A percentile compares a stretch with the other conserved stretches of the same genome.
Conservation (phyloP, 2,888 invertebrate genomes). For the Mamestra brassicae region DNA sequence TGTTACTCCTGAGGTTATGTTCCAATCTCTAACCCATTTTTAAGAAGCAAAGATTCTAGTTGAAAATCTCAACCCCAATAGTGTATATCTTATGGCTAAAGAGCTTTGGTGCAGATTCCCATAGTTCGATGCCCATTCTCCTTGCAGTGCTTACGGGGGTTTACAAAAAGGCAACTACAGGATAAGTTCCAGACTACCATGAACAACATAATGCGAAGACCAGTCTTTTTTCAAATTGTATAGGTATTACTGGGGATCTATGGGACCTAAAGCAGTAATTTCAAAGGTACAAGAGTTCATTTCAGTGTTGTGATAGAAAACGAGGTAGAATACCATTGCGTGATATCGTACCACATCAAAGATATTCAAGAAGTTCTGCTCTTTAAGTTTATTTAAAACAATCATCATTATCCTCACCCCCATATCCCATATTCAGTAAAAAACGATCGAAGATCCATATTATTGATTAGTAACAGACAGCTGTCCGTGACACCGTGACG, state of each 20-base stretch:
- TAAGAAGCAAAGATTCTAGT: background rate
- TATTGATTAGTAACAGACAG: slow-evolving; percentile 40
- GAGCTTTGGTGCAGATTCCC: background rate
- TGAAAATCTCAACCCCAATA: background rate
- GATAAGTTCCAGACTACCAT: background rate
- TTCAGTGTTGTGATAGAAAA: too few relatives aligned
- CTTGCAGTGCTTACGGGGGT: background rate
- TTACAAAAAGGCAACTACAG: background rate
- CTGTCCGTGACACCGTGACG: slow-evolving; percentile 28
- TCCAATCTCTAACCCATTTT: too few relatives aligned
- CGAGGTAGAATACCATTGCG: too few relatives aligned
- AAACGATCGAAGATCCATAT: background rate
- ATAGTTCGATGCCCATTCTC: background rate
- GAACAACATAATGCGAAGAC: too few relatives aligned
- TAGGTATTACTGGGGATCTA: too few relatives aligned
- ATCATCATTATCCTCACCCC: background rate
- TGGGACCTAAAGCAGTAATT: too few relatives aligned
- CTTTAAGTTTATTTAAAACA: background rate
- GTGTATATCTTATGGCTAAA: background rate
- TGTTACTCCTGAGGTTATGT: too few relatives aligned
- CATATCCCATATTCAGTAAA: background rate
- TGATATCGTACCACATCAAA: too few relatives aligned
- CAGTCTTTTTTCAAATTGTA: too few relatives aligned
- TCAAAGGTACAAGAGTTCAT: too few relatives aligned
- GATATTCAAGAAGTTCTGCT: too few relatives aligned